Conservation (phyloP, 2,113 vertebrate species). For the Oxyruncus cristatus region DNA sequence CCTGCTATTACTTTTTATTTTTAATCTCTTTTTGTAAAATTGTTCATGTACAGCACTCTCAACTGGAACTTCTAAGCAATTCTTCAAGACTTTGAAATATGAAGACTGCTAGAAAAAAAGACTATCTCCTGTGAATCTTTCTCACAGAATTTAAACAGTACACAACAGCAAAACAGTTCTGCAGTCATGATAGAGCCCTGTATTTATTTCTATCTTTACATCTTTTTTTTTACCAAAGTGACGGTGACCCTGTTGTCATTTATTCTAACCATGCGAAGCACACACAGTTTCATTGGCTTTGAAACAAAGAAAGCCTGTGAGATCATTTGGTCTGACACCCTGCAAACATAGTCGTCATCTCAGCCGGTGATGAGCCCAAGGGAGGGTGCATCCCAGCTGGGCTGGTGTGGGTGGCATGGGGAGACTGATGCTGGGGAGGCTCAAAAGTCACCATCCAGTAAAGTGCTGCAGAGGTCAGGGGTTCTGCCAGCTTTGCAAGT, state of each 20-base stretch:
- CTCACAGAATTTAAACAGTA: not conserved
- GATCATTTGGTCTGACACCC: not conserved
- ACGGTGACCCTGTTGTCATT: not conserved
- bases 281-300: not conserved
- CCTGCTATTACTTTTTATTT: not conserved
- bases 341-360: not conserved
- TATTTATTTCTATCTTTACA: not conserved
- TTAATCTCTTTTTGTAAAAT: not conserved
- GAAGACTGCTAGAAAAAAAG: not conserved
- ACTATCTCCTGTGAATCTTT: not conserved
- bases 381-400: not conserved
- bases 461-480: not conserved
- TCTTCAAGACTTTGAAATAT: not conserved
- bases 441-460: not conserved
- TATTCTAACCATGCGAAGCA: not conserved
- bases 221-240: not conserved
- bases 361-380: not conserved
- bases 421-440: not conserved
- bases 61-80: not conserved
- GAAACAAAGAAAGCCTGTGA: conserved; percentile 22
- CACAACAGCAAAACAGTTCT: not conserved
- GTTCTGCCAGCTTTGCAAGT: not conserved
- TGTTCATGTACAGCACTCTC: not conserved
- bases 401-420: not conserved
- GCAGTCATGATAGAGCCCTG: not conserved